These are phyloP conservation scores for Myodes glareolus DNA, from an alignment of 2,113 vertebrate species.

Conservation along the genomic window DNA sequence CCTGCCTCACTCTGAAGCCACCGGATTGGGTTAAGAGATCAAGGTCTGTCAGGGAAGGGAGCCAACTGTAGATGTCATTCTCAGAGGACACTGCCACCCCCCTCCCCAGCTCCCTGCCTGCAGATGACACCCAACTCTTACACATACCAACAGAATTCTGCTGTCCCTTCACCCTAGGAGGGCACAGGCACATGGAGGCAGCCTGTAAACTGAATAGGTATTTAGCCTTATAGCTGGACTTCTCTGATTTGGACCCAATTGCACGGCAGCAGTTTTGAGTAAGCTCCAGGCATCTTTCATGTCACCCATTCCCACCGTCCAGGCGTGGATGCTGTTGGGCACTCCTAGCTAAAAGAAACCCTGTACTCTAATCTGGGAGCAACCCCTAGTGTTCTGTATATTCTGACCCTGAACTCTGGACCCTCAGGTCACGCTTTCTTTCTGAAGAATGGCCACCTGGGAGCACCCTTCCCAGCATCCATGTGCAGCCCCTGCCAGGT, in stretches of 20 bases:
- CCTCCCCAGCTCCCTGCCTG: neutral
- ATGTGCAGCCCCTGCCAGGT: no score
- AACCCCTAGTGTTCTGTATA: neutral
- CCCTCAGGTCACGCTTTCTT: neutral
- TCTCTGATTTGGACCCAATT: neutral
- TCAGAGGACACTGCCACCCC: no score
- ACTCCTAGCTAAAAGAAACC: neutral
- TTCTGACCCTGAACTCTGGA: constrained; percentile 63
- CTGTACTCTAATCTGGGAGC: neutral
- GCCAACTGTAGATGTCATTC: neutral
- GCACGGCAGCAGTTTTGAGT: neutral
- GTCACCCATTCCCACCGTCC: neutral
- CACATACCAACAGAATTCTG: neutral
- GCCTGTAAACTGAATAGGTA: neutral
- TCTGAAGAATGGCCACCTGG: neutral
- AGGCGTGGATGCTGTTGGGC: neutral
- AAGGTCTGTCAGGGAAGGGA: neutral
- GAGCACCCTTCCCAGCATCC: neutral
- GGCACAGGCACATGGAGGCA: neutral
- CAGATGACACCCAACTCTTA: neutral
- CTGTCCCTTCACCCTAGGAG: neutral
- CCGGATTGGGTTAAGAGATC: no score
- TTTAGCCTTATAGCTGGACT: neutral
- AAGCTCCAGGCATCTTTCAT: neutral
- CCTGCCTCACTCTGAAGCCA: neutral